Base-by-base conservation (phyloP, 2,113 vertebrate genomes). In the Burhinus oedicnemus region DNA sequence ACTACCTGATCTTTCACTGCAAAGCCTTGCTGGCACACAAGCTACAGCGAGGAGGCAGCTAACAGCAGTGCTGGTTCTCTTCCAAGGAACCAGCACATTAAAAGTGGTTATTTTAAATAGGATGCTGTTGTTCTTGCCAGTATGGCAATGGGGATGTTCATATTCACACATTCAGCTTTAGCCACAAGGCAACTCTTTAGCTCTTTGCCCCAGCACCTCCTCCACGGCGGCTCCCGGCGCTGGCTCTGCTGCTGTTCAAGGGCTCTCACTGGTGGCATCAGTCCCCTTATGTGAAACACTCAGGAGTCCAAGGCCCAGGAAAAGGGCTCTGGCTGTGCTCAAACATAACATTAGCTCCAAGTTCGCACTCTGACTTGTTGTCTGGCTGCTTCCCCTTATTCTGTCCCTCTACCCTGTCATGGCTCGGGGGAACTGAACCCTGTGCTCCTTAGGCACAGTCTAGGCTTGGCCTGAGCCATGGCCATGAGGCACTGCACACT, bases 191-290 rank as follows among this genome's bases (percentile, higher is more conserved):
- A 70, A 8, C 49, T 30, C 2, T 8, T 17, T 7, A 11, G 16
- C 12, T 22, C 25, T 8, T 4, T 61, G 26, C 30, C 45, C 32
- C 52, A 29, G 23, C 38, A 9, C 19, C 13, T 22, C 26, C 32
- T 21, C 34, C 17, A 1, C 0, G 1, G 57, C 87, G 34, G 74
- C 69, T 38, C 27, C 40, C 2, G 10, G 8, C 0, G 0, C 16
- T 9, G 22, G 2, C 62, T 12, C 20, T 40, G 71, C 64, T 22
- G 32, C 64, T 19, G 30, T 0, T 8, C 4, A 9, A 8, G 23
- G 27, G 4, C 77, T 17, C 83, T 15, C 6, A 1, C 32, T 11
- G 27, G 4, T 40, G 38, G 22, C 11, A 11, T 11, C 3, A 0
- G 5, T 11, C 30, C 44, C 27, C 32, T 70, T 6, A 2, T 1